Evolutionary conservation across 2,113 vertebrate genomes (phyloP), one percentile per base, ranked within the genome.

Genomic region (Tenrec ecaudatus): DNA sequence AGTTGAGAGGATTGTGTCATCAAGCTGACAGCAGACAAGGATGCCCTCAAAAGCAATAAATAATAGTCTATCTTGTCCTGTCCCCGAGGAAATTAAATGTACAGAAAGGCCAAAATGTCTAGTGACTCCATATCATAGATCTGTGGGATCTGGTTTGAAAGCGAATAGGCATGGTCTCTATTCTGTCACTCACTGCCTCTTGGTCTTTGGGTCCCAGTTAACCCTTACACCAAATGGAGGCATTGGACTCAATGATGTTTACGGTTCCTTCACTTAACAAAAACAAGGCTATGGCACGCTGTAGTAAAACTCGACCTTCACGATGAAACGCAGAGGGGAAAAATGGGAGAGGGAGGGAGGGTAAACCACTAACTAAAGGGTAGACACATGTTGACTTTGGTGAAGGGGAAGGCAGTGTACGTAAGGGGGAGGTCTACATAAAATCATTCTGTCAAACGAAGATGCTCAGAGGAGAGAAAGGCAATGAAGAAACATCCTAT

Each of bases 1-100:
- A 68, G 8, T 79, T 62, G 27, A 93, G 60, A 94, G 10, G 80
- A 88, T 14, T 71, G 25, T 89, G 20, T 62, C 33, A 68, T 95
- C 23, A 73, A 33, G 33, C 40, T 91, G 68, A 84, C 2, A 80
- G 38, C 20, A 91, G 57, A 64, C 1, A 36, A 90, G 38, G 36
- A 60, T 91, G 60, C 15, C 58, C 94, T 86, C 78, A 77, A 82
- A 94, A 87, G 25, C 60, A 85, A 77, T 69, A 89, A 86, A 15
- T 76, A 83, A 79, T 20, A 68, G 27, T 77, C 4, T 64, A 23
- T 84, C 33, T 77, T 89, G 8, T 89, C 73, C 22, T 82, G 11
- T 77, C 22, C 64, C 22, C 77, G 8, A 96, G 64, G 31, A 91
- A 88, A 86, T 47, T 69, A 86, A 83, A 68, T 64, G 6, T 38